phyloP scores from a whole-genome alignment of 2,113 vertebrate genomes.

The Phyllostomus hastatus region DNA sequence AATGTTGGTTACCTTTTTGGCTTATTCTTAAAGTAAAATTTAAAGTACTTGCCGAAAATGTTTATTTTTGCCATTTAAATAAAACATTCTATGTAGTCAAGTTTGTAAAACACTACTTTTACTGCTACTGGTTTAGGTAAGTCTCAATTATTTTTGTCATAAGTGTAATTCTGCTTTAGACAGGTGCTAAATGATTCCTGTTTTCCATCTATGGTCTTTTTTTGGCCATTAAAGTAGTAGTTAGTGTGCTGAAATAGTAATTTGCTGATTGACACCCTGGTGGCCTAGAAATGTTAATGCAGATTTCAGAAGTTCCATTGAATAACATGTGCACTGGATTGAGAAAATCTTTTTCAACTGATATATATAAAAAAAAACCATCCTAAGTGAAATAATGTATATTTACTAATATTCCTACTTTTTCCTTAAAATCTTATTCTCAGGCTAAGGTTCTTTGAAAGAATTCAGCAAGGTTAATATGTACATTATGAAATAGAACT shows the following conservation, averaged over 20 bases:
- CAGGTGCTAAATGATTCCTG: background rate
- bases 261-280: background rate
- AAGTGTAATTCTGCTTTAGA: background rate
- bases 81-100: background rate
- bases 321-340: background rate
- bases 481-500: background rate
- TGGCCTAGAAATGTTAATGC: background rate
- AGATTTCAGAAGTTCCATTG: background rate
- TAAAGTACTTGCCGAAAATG: background rate
- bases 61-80: background rate
- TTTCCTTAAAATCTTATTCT: background rate
- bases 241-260: background rate
- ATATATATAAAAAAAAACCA: background rate
- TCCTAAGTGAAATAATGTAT: background rate
- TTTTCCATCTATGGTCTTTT: background rate
- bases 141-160: background rate
- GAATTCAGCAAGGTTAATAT: background rate
- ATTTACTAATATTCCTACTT: background rate
- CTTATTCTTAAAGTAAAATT: background rate
- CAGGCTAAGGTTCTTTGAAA: background rate
- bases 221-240: background rate
- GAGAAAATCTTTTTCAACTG: background rate
- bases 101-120: background rate
- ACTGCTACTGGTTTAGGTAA: background rate
- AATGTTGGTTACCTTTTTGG: background rate